These are phyloP conservation scores for Xenus cinereus DNA, from an alignment of 2,113 vertebrate genomes.

Conservation along the genomic window DNA sequence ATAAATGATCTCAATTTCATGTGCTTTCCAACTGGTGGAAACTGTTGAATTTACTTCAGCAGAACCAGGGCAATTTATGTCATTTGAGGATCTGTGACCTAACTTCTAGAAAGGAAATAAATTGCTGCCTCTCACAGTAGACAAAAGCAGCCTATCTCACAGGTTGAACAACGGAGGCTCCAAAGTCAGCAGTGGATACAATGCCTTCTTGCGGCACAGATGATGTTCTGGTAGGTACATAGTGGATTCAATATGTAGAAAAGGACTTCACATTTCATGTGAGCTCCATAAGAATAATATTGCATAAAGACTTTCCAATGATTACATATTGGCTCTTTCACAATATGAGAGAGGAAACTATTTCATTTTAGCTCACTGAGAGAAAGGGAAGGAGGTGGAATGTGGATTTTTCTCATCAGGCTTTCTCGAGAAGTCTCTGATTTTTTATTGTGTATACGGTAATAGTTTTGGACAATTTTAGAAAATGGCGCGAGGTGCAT, in stretches of 20 bases:
- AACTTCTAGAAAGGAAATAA: neutral
- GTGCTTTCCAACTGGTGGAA: neutral
- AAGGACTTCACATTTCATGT: neutral
- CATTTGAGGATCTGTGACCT: neutral
- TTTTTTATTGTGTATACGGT: neutral
- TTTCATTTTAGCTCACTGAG: neutral
- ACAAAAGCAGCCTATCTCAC: neutral
- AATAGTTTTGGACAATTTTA: neutral
- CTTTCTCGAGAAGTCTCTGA: neutral
- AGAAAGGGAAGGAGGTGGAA: neutral
- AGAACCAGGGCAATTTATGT: neutral
- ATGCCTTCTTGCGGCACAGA: neutral
- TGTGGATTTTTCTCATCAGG: neutral
- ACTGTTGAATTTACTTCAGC: neutral
- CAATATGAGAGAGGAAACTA: neutral
- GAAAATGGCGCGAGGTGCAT: neutral
- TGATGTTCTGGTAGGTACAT: neutral
- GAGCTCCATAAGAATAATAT: neutral
- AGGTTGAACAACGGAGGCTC: neutral
- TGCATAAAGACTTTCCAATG: neutral
- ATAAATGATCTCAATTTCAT: neutral
- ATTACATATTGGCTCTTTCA: neutral
- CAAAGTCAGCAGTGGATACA: neutral
- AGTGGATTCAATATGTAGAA: neutral
- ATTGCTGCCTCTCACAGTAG: neutral